Evolutionary conservation across 2,113 vertebrate genomes (phyloP), one percentile per base, ranked within the genome.

Genomic region (Cariama cristata): DNA sequence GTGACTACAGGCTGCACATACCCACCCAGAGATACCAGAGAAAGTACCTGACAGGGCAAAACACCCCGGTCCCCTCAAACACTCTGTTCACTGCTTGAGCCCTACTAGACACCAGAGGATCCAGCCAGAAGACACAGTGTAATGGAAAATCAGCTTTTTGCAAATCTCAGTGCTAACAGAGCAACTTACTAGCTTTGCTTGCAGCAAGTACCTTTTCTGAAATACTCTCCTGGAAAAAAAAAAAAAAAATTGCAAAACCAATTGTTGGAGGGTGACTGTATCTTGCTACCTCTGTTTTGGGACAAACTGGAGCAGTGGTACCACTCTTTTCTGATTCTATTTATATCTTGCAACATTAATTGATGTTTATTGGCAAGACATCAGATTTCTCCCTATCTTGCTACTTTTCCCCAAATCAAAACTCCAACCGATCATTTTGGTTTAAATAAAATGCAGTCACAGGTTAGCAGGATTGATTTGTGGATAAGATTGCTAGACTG

Each of bases 61-160:
- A 24, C 12, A 58, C 8, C 26, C 45, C 83, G 81, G 17, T 20
- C 7, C n/a, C 40, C 6, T 1, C 21, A 13, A 2, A 47, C 23
- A 52, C 27, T 45, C 63, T 59, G 24, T 27, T 93, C 26, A 21
- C 91, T 74, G 9, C 63, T 81, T 83, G 55, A 90, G 45, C 72
- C 38, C 42, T 81, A 20, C 58, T 45, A 66, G 45, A 42, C 14
- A 77, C 45, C 28, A 47, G 12, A 49, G 38, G 32, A 91, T 74
- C 55, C 28, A 80, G 13, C 20, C 83, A 95, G 86, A 84, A 71
- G 64, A 74, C 76, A 82, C 12, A 71, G 42, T 63, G 12, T 38
- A 95, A 93, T 33, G 74, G 68, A 45, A 96, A 94, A 95, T 90
- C 86, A 73, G 50, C 38, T 80, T 92, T 90, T 80, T 74, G 8